Percentiles rank a stretch among this genome's conserved stretches.
Conservation (phyloP, 2,797 vertebrate species). For the Chelon auratus region DNA sequence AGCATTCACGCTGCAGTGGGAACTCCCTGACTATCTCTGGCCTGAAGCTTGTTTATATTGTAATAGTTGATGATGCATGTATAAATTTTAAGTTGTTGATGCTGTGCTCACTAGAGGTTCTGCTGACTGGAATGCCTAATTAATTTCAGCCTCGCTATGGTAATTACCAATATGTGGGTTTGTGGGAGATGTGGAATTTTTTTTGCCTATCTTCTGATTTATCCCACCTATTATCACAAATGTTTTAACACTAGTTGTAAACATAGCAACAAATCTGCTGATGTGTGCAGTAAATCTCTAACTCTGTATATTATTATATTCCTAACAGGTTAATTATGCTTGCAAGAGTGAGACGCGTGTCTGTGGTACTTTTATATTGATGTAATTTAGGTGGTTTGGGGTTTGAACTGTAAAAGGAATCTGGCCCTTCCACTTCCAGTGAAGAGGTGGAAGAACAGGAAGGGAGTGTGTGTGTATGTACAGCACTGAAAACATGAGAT, state of each 20-base stretch:
- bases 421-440: constrained; percentile 26
- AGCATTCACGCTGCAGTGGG: background rate
- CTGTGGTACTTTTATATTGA: background rate
- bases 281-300: constrained; percentile 19
- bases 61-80: constrained; percentile 39
- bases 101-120: constrained; percentile 22
- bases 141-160: constrained; percentile 24
- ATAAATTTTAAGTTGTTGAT: constrained; percentile 37
- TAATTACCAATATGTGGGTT: constrained; percentile 38
- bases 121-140: constrained; percentile 46
- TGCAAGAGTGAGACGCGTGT: background rate
- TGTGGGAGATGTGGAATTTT: constrained; percentile 24
- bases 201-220: constrained; percentile 7
- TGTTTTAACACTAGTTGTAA: constrained; percentile 24
- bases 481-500: no score
- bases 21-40: constrained; percentile 6
- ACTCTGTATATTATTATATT: constrained; percentile 8
- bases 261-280: constrained; percentile 24
- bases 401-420: constrained; percentile 30
- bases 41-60: constrained; percentile 28
- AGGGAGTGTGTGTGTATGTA: no score
- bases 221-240: constrained; percentile 14
- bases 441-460: background rate
- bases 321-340: constrained; percentile 11
- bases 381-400: background rate